Evolutionary conservation across 2,888 invertebrate species (phyloP).

Genomic region (Drosophila melanocephala): DNA sequence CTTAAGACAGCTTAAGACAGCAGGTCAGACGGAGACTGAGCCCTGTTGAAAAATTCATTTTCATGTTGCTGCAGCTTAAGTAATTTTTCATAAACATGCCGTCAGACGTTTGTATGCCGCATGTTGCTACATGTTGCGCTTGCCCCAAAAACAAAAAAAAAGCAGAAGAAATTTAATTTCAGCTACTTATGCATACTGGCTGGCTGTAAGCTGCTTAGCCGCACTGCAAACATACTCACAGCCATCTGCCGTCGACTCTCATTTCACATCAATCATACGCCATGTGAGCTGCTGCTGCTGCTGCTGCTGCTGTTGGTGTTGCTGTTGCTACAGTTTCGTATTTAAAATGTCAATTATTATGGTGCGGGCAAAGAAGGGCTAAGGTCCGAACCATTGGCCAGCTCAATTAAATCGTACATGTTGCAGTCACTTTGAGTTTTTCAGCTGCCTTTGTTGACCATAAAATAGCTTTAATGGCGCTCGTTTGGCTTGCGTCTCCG

Average conservation of each 20-base stretch:
- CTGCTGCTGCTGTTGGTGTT: not conserved
- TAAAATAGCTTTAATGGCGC: constrained; percentile 74
- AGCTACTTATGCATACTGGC: constrained; percentile 71
- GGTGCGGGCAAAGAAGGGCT: constrained; percentile 9
- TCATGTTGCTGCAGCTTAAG: constrained; percentile 75
- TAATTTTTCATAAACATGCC: constrained; percentile 77
- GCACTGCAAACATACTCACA: constrained; percentile 9
- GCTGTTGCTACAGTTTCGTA: constrained; percentile 1
- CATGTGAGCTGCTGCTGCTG: constrained; percentile 45
- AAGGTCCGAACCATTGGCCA: constrained; percentile 16
- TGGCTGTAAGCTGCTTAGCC: constrained; percentile 70
- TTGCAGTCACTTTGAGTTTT: constrained; percentile 30
- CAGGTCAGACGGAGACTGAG: constrained; percentile 61
- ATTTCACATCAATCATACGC: constrained; percentile 66
- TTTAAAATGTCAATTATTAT: constrained; percentile 50
- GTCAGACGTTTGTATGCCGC: constrained; percentile 20
- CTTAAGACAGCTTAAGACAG: constrained; percentile 77
- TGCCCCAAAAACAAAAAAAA: not conserved
- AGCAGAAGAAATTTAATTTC: constrained; percentile 63
- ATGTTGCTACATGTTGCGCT: constrained; percentile 4
- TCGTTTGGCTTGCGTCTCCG: constrained; percentile 57
- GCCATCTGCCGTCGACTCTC: constrained; percentile 38
- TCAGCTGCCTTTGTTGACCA: constrained; percentile 64
- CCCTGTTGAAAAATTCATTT: constrained; percentile 79
- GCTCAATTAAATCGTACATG: constrained; percentile 60